Percentiles rank a stretch among this genome's conserved stretches.
phyloP scores from a whole-genome alignment of 2,797 vertebrate species.

The Amblyopsis hoosieri region DNA sequence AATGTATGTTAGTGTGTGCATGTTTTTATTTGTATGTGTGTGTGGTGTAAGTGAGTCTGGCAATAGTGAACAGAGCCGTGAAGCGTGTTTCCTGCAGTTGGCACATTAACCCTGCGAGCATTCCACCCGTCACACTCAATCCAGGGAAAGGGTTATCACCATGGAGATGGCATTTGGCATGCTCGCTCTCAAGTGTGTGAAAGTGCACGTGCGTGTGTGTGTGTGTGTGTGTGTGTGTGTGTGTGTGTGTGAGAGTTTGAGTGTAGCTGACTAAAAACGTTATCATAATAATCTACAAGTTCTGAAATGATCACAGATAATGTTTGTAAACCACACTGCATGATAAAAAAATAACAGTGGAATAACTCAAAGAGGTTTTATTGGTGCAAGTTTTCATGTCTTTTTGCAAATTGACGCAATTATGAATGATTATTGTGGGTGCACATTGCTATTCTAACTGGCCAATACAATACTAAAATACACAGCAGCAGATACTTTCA shows the following conservation, averaged over 20 bases:
- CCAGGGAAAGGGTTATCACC: conserved; percentile 78
- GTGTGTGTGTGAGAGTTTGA: conserved; percentile 18
- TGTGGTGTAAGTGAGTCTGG: conserved; percentile 61
- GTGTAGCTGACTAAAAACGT: conserved; percentile 2
- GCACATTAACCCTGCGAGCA: conserved; percentile 60
- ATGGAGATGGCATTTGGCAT: conserved; percentile 76
- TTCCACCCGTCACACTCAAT: conserved; percentile 58
- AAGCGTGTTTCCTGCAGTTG: conserved; percentile 66
- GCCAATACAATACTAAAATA: too few relatives aligned
- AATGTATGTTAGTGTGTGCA: not conserved
- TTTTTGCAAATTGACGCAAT: too few relatives aligned
- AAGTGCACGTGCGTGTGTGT: conserved; percentile 20
- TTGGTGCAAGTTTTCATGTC: too few relatives aligned
- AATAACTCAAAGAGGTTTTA: too few relatives aligned
- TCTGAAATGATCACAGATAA: too few relatives aligned
- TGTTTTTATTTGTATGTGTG: conserved; percentile 21
- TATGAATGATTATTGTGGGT: too few relatives aligned
- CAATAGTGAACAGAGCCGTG: conserved; percentile 56
- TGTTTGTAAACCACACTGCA: too few relatives aligned
- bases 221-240: conserved; percentile 30
- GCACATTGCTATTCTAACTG: too few relatives aligned
- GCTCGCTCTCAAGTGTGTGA: conserved; percentile 48
- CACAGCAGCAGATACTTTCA: too few relatives aligned
- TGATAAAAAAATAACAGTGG: too few relatives aligned
- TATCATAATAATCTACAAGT: too few relatives aligned